Evolutionary conservation across 92 coral and sea anemone species (phyloP).

Genomic region (Metridium senile): DNA sequence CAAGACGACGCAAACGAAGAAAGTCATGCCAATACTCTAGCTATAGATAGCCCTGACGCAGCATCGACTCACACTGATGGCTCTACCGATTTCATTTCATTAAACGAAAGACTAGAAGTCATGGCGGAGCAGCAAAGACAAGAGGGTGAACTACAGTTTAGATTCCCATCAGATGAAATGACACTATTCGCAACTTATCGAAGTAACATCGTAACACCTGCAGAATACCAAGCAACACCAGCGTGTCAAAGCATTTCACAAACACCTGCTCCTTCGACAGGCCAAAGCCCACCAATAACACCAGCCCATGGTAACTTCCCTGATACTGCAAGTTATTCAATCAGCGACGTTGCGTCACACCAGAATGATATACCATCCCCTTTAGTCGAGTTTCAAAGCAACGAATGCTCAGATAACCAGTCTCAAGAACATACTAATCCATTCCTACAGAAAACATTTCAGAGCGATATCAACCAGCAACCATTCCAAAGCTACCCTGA

Average conservation of each 20-base stretch:
- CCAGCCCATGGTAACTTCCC: neutral
- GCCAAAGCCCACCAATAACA: slow-evolving; percentile 40
- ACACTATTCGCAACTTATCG: slow-evolving; percentile 45
- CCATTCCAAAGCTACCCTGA: no score
- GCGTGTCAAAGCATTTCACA: slow-evolving; percentile 11
- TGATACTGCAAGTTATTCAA: neutral
- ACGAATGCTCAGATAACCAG: no score
- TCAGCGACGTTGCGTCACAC: neutral
- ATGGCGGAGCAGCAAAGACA: slow-evolving; percentile 72
- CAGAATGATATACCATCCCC: neutral
- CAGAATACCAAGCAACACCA: slow-evolving; percentile 13
- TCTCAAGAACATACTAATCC: no score
- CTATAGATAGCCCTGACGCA: no score
- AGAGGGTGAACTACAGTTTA: slow-evolving; percentile 51
- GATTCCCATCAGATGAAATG: slow-evolving; percentile 32
- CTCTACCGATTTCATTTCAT: slow-evolving; percentile 24
- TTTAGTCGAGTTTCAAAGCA: no score
- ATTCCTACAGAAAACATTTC: no score
- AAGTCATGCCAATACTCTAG: no score
- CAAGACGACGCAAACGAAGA: slow-evolving; percentile 3
- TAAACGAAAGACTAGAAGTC: slow-evolving; percentile 72
- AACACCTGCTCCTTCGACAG: slow-evolving; percentile 50
- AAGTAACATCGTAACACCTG: slow-evolving; percentile 28
- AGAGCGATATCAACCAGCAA: no score
- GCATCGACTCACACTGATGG: neutral